Conservation (phyloP, 2,797 vertebrate species). For the Pseudocheirus occidentalis region DNA sequence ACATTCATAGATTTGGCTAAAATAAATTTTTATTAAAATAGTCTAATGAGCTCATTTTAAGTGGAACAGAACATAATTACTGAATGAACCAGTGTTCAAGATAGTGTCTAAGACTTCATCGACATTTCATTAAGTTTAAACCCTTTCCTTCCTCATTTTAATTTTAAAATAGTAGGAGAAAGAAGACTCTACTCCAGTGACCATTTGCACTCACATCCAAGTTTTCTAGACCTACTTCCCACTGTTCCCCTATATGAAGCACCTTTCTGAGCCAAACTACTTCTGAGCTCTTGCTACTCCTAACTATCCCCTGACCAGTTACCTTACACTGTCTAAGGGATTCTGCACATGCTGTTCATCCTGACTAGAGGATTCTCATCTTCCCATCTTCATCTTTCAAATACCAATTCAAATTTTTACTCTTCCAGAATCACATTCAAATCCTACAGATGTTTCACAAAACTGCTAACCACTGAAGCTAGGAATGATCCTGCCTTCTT, state of each 20-base stretch:
- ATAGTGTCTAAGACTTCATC: not conserved
- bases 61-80: conserved; percentile 11
- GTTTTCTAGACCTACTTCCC: not conserved
- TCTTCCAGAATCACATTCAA: not conserved
- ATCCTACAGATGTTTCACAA: conserved; percentile 1
- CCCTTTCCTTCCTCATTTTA: conserved; percentile 32
- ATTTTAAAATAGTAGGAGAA: not conserved
- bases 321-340: not conserved
- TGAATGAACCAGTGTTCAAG: conserved; percentile 23
- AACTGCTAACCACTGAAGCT: conserved; percentile 19
- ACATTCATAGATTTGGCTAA: not conserved
- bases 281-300: not conserved
- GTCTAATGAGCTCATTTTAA: conserved; percentile 44
- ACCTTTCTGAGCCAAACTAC: not conserved
- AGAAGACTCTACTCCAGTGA: not conserved
- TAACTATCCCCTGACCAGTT: not conserved
- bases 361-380: not conserved
- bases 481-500: conserved; percentile 12
- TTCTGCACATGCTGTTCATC: not conserved
- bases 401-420: conserved; percentile 5
- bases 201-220: not conserved
- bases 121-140: conserved; percentile 31
- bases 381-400: not conserved
- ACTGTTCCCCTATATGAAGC: not conserved
- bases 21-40: not conserved